A percentile compares a stretch with the other conserved stretches of the same genome.
These are phyloP conservation scores for Cephus sareptanus DNA, from an alignment of 2,888 invertebrate species.

Conservation along the genomic window DNA sequence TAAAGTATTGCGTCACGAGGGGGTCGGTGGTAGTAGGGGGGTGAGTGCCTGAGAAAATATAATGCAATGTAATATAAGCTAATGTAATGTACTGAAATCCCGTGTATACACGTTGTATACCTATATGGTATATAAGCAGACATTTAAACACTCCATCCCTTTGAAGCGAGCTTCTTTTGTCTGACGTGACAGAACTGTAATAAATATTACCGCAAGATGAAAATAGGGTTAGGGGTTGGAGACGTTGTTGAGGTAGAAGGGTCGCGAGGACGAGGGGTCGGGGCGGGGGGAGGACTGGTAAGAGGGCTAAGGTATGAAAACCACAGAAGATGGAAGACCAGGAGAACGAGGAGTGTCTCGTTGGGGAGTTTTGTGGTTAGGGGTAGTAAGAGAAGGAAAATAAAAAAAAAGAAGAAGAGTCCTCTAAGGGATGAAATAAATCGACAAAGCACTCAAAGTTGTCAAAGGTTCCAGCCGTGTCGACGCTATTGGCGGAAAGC, in stretches of 20 bases:
- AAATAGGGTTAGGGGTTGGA: conserved; percentile 15
- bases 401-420: conserved; percentile 33
- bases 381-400: conserved; percentile 24
- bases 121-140: conserved; percentile 20
- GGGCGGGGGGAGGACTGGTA: not conserved
- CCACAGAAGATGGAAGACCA: not conserved
- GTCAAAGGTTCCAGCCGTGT: conserved; percentile 51
- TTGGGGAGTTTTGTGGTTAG: not conserved
- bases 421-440: conserved; percentile 60
- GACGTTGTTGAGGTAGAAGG: conserved; percentile 15
- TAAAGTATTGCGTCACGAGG: not conserved
- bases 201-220: conserved; percentile 41
- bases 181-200: conserved; percentile 45
- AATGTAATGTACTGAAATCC: not conserved
- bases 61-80: not conserved
- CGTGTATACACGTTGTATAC: not conserved
- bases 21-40: not conserved
- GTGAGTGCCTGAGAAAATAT: not conserved
- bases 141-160: conserved; percentile 32
- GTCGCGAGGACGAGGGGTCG: not conserved
- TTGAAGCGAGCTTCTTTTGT: conserved; percentile 18
- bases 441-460: conserved; percentile 63
- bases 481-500: conserved; percentile 10
- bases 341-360: not conserved
- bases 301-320: not conserved